A percentile compares a stretch with the other conserved stretches of the same genome.
These are phyloP conservation scores for Sebastes vulpes DNA, from an alignment of 2,797 vertebrate genomes.

Conservation along the genomic window DNA sequence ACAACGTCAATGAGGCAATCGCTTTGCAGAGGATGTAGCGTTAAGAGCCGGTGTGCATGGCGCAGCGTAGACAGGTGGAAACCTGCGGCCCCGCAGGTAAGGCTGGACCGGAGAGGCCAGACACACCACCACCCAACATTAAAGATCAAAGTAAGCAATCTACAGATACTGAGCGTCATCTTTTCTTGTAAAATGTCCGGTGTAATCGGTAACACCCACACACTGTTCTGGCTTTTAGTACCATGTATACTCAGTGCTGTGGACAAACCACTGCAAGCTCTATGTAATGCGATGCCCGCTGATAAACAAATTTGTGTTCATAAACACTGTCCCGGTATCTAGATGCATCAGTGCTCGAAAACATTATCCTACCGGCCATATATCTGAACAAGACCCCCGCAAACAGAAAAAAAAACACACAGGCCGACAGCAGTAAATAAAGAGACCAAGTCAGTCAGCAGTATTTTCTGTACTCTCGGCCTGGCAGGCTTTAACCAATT, in stretches of 20 bases:
- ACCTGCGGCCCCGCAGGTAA: no score
- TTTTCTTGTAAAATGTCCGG: no score
- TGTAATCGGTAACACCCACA: no score
- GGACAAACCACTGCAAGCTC: not conserved
- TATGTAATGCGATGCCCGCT: not conserved
- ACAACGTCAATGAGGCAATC: no score
- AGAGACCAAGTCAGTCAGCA: slow-evolving; percentile 39
- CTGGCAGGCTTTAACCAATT: slow-evolving; percentile 31
- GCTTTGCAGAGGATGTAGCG: no score
- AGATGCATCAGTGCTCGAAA: not conserved
- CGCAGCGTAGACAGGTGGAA: fast-evolving
- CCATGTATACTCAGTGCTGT: not conserved
- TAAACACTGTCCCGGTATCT: not conserved
- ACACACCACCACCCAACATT: fast-evolving
- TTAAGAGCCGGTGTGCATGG: fast-evolving
- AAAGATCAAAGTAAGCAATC: no score
- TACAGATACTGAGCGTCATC: no score
- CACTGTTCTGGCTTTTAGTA: not conserved
- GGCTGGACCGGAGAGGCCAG: no score
- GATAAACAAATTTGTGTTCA: not conserved
- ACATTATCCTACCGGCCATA: not conserved
- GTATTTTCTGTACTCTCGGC: slow-evolving; percentile 30
- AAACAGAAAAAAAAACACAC: not conserved
- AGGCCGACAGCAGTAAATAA: slow-evolving; percentile 42
- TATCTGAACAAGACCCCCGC: not conserved